These are phyloP conservation scores for Melospiza melodia DNA, from an alignment of 2,113 vertebrate species.

Conservation along the genomic window DNA sequence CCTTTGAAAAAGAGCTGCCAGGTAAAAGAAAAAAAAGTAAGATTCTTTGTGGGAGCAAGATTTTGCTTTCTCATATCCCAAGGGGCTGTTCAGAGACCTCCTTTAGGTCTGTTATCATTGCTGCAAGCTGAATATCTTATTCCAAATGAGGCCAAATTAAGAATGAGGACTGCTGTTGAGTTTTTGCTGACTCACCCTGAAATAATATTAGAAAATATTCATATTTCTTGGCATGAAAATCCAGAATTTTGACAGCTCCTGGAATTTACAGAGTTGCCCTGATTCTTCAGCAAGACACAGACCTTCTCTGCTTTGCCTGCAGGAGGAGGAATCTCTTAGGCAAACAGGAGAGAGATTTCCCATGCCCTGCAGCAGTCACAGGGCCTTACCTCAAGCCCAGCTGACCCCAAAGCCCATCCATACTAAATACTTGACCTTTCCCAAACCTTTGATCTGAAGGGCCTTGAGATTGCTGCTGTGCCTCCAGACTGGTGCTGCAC, in stretches of 20 bases:
- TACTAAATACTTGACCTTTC: neutral
- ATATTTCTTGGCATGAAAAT: neutral
- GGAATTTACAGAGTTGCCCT: neutral
- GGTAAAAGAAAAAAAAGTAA: neutral
- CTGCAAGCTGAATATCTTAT: neutral
- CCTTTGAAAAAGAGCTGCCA: neutral
- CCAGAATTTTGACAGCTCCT: neutral
- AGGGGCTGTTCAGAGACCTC: neutral
- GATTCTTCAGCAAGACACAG: neutral
- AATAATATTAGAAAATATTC: neutral
- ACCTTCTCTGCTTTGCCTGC: neutral
- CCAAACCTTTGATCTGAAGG: neutral
- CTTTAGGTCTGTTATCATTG: neutral
- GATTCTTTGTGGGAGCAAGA: neutral
- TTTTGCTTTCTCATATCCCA: neutral
- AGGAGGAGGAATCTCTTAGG: neutral
- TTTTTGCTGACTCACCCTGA: slow-evolving; percentile 24
- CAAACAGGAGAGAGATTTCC: neutral
- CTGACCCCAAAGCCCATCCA: neutral
- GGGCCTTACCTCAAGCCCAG: neutral
- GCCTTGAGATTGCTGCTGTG: neutral
- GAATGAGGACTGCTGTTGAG: neutral
- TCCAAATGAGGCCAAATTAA: neutral
- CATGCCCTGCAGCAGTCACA: neutral
- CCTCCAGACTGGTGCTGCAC: neutral